Conservation (phyloP, 2,797 vertebrate species). For the Bryconaethiops microstoma region DNA sequence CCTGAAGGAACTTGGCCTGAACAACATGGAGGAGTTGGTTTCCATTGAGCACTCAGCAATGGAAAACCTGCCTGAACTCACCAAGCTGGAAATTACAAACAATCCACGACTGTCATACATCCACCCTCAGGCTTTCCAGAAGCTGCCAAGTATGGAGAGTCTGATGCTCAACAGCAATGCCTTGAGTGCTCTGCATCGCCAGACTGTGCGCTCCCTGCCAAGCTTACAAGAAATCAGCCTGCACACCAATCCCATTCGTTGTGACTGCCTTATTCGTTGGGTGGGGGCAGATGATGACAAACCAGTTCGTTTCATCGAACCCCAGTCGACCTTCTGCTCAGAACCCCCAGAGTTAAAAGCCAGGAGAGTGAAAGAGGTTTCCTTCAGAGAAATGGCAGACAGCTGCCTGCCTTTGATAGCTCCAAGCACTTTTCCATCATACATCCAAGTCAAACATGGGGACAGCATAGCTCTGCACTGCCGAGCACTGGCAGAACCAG, state of each 20-base stretch:
- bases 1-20: slow-evolving; percentile 95
- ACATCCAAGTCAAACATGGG: slow-evolving; percentile 75
- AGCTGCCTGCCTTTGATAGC: slow-evolving; percentile 93
- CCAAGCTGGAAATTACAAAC: slow-evolving; percentile 96
- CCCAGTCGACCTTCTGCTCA: slow-evolving; percentile 90
- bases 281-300: slow-evolving; percentile 80
- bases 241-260: slow-evolving; percentile 95
- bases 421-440: slow-evolving; percentile 81
- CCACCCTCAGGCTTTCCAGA: slow-evolving; percentile 91
- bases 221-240: slow-evolving; percentile 95
- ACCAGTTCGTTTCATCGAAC: slow-evolving; percentile 91
- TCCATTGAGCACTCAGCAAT: slow-evolving; percentile 93
- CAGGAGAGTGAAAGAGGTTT: slow-evolving; percentile 86
- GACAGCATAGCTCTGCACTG: slow-evolving; percentile 85
- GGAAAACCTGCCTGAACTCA: slow-evolving; percentile 94
- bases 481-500: slow-evolving; percentile 90
- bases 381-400: slow-evolving; percentile 92
- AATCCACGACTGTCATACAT: slow-evolving; percentile 94
- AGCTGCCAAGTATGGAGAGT: slow-evolving; percentile 89
- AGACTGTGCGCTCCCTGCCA: slow-evolving; percentile 88
- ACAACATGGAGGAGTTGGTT: slow-evolving; percentile 96
- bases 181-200: slow-evolving; percentile 90
- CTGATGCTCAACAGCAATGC: slow-evolving; percentile 98
- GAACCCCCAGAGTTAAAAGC: slow-evolving; percentile 91
- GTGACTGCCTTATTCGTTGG: slow-evolving; percentile 97